Evolutionary conservation across 1,140 invertebrate species (phyloP).

Genomic region (Drosophila athabasca): DNA sequence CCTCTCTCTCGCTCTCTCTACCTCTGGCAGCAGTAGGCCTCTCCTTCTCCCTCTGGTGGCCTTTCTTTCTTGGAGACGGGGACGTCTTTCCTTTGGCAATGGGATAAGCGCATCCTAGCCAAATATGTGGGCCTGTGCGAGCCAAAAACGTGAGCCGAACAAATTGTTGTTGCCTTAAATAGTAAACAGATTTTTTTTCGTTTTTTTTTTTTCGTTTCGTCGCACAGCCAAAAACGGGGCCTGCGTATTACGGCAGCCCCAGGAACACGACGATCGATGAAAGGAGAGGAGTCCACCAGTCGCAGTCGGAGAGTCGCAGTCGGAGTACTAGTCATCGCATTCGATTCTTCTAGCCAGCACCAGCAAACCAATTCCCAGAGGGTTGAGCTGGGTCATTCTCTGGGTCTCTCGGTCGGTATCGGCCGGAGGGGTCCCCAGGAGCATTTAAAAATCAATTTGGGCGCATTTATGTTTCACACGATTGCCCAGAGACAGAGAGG

Average conservation of each 20-base stretch:
- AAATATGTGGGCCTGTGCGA: slow-evolving; percentile 49
- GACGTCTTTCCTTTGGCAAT: background rate
- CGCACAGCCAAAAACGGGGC: slow-evolving; percentile 38
- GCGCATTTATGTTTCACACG: slow-evolving; percentile 68
- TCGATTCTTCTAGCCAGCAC: slow-evolving; percentile 28
- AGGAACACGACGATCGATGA: slow-evolving; percentile 4
- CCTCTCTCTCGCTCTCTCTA: background rate
- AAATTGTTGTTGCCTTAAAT: slow-evolving; percentile 71
- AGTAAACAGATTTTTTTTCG: slow-evolving; percentile 53
- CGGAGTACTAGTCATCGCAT: slow-evolving; percentile 2
- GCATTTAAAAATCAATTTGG: slow-evolving; percentile 67
- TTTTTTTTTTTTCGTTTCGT: slow-evolving; percentile 15
- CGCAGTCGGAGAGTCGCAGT: background rate
- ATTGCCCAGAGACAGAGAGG: slow-evolving; percentile 30
- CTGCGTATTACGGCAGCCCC: slow-evolving; percentile 51
- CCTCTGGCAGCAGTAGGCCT: background rate
- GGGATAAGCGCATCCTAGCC: slow-evolving; percentile 40
- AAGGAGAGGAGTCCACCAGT: background rate
- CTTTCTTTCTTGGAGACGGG: background rate
- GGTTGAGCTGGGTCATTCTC: slow-evolving; percentile 58
- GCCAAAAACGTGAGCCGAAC: slow-evolving; percentile 61
- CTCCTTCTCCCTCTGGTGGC: slow-evolving; percentile 1
- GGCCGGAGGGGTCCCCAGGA: slow-evolving; percentile 36
- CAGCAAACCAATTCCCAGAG: slow-evolving; percentile 44
- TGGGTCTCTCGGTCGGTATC: too few relatives aligned